A percentile compares a stretch with the other conserved stretches of the same genome.
These are phyloP conservation scores for Diadegma fenestrale DNA, from an alignment of 2,888 invertebrate genomes.

Conservation along the genomic window DNA sequence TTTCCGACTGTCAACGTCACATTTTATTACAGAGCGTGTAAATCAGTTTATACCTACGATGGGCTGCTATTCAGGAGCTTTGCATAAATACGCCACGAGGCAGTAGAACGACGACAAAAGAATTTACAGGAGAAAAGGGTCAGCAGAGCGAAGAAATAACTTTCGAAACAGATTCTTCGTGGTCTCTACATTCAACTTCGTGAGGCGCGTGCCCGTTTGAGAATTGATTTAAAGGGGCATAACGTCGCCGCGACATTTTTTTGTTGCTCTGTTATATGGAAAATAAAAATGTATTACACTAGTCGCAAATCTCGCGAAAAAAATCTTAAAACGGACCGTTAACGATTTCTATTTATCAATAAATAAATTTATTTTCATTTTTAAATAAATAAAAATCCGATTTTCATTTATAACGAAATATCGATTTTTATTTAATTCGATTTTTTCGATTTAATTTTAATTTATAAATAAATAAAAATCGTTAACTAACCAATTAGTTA, in stretches of 20 bases:
- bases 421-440: too few species aligned
- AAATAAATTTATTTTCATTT: too few species aligned
- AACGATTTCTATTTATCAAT: neutral
- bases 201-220: slow-evolving; percentile 4
- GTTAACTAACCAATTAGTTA: too few species aligned
- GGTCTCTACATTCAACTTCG: neutral
- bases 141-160: slow-evolving; percentile 34
- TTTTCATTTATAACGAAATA: too few species aligned
- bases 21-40: slow-evolving; percentile 1
- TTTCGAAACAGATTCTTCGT: slow-evolving; percentile 12
- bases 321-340: neutral
- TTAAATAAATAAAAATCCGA: too few species aligned
- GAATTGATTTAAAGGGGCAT: slow-evolving; percentile 6
- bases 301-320: neutral
- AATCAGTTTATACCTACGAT: neutral
- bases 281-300: neutral
- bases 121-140: slow-evolving; percentile 29
- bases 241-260: neutral
- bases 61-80: slow-evolving; percentile 32
- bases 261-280: neutral
- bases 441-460: too few species aligned
- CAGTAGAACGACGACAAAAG: slow-evolving; percentile 20
- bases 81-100: slow-evolving; percentile 21
- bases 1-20: slow-evolving; percentile 23
- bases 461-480: too few species aligned